These are phyloP conservation scores for Pithecia hirsuta DNA, from an alignment of 2,797 vertebrate genomes.

Conservation along the genomic window DNA sequence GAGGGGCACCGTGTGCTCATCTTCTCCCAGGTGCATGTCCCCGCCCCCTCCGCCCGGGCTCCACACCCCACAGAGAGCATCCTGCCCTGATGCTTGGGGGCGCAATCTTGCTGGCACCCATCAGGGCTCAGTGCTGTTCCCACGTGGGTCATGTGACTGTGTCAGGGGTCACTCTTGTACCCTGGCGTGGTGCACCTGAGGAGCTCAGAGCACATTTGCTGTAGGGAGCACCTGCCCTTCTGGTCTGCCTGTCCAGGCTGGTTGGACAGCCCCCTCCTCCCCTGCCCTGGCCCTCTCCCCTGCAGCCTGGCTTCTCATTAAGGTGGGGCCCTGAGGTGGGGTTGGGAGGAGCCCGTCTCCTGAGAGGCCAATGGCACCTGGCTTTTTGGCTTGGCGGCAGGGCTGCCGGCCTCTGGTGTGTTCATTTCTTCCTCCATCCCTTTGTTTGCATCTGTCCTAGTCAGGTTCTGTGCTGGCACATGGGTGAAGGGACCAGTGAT, in stretches of 20 bases:
- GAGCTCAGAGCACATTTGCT: not conserved
- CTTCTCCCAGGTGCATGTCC: constrained; percentile 93
- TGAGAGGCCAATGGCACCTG: not conserved
- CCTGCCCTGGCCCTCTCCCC: not conserved
- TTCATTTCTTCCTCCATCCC: not conserved
- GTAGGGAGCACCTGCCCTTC: not conserved
- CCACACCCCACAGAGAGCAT: too few species aligned
- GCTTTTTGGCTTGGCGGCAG: not conserved
- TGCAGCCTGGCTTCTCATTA: not conserved
- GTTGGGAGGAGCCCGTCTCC: not conserved
- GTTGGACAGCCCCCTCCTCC: not conserved
- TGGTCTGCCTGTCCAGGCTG: not conserved
- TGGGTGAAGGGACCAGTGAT: not conserved
- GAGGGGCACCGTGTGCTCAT: constrained; percentile 97
- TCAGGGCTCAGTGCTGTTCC: not conserved
- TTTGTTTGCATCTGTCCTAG: accelerated
- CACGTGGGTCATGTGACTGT: accelerated
- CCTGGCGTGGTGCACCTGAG: not conserved
- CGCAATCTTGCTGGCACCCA: accelerated
- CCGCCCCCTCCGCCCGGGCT: accelerated
- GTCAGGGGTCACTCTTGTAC: accelerated
- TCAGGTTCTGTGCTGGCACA: not conserved
- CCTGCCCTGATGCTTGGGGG: not conserved
- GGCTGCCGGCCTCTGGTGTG: too few species aligned
- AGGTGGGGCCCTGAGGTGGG: not conserved